Percentiles rank a stretch among this genome's conserved stretches.
Evolutionary conservation across 2,113 vertebrate genomes (phyloP).

Genomic region (Eretmochelys imbricata): DNA sequence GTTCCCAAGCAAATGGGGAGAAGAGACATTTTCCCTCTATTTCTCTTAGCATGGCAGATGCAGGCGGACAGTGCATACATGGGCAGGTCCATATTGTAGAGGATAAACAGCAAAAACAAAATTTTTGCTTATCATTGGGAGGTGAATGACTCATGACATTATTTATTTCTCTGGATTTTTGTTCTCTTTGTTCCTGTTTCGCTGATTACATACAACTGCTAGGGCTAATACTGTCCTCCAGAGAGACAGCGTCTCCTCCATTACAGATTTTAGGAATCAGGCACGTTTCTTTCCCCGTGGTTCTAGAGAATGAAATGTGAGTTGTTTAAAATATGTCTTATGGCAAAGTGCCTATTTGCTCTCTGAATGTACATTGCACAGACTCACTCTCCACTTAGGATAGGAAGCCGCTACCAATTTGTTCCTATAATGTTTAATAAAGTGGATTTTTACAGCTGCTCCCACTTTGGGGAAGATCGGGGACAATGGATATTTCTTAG

Average conservation of each 20-base stretch:
- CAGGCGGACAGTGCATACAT: too few relatives aligned
- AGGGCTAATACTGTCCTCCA: slow-evolving; percentile 26
- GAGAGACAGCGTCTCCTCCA: slow-evolving; percentile 51
- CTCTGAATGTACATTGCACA: slow-evolving; percentile 20
- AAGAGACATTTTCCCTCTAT: not conserved
- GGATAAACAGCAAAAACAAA: not conserved
- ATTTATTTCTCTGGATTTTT: slow-evolving; percentile 31
- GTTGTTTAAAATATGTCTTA: slow-evolving; percentile 36
- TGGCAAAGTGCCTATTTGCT: slow-evolving; percentile 53
- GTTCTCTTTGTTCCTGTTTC: slow-evolving; percentile 63
- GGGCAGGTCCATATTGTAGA: too few relatives aligned
- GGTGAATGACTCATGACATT: slow-evolving; percentile 67
- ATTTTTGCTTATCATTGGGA: slow-evolving; percentile 2
- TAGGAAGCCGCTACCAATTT: slow-evolving; percentile 36
- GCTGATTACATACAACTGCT: slow-evolving; percentile 41
- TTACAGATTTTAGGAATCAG: not conserved
- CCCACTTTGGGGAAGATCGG: not conserved
- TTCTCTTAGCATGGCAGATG: not conserved
- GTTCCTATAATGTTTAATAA: not conserved
- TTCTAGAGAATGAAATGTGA: slow-evolving; percentile 42
- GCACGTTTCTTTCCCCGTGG: not conserved
- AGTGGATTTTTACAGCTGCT: slow-evolving; percentile 22
- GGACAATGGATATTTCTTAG: not conserved
- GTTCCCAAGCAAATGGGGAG: not conserved
- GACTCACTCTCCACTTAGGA: not conserved